These are phyloP conservation scores for Picus viridis DNA, from an alignment of 2,797 vertebrate species.

Conservation along the genomic window DNA sequence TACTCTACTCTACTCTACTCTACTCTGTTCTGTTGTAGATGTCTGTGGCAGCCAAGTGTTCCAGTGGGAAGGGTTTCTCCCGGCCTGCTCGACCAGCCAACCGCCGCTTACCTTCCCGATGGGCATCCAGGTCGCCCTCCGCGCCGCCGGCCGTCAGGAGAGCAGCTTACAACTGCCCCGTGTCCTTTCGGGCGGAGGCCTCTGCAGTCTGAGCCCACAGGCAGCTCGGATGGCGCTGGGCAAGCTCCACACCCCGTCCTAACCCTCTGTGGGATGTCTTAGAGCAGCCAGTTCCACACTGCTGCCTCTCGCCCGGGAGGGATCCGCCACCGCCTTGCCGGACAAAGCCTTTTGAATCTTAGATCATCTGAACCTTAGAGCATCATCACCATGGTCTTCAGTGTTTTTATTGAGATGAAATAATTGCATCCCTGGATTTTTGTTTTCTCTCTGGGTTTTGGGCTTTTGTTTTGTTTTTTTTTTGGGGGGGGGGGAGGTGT, in stretches of 20 bases:
- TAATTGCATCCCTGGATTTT: conserved; percentile 40
- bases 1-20: too few species aligned
- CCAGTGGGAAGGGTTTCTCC: conserved; percentile 87
- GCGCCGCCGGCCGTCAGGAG: conserved; percentile 72
- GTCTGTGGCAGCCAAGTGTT: conserved; percentile 58
- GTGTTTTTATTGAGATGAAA: conserved; percentile 80
- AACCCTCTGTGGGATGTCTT: conserved; percentile 56
- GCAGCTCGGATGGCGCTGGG: conserved; percentile 3
- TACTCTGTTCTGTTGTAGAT: conserved; percentile 65
- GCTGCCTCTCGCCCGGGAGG: conserved; percentile 43
- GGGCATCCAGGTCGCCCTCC: conserved; percentile 85
- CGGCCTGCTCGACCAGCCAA: conserved; percentile 92
- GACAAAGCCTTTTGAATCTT: conserved; percentile 18
- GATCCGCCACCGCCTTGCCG: not conserved
- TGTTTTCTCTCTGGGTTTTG: not conserved
- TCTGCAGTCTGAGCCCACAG: conserved; percentile 80
- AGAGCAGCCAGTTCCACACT: conserved; percentile 42
- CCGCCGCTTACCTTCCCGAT: conserved; percentile 91
- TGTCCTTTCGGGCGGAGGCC: conserved; percentile 84
- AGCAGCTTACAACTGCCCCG: conserved; percentile 73
- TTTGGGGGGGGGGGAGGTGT: not conserved
- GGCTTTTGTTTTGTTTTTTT: not conserved
- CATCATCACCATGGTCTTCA: conserved; percentile 79
- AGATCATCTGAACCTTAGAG: conserved; percentile 12
- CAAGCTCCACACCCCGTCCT: conserved; percentile 18